Base-by-base conservation (phyloP, 1,140 invertebrate species). In the Brachionus koreanus region DNA sequence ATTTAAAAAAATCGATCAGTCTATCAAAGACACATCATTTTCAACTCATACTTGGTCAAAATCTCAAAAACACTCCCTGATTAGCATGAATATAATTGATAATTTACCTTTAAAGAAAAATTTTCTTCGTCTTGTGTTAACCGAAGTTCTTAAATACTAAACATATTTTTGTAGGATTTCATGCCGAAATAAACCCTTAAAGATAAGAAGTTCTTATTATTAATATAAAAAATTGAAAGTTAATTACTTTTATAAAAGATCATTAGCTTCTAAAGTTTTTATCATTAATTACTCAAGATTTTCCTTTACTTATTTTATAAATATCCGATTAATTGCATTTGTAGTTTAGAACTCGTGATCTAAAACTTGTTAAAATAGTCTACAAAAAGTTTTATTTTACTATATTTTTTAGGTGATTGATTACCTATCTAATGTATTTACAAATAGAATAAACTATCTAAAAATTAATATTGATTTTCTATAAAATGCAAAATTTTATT, bases 201-300 rank as follows among this genome's bases (percentile, higher is more conserved):
- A 57, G 16, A 57, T 19, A 19, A 19, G 19, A 57, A 57, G 16
- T 57, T 19, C 19, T 19, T 57, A 57, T 57, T 57, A 57, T 57
- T 25, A 57, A 57, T 19, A 19, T 19, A 57, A 19, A n/a, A 57
- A 57, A 23, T 57, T 57, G 49, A 57, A 57, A 57, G 49, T 57
- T 57, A 57, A 57, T 57, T 57, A 57, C 49, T 57, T 23, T 23
- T 57, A 57, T 57, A 57, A 57, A 57, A 57, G 49, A 57, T 57
- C 49, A 57, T 57, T 57, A 57, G 49, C 49, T 57, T 19, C 19
- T 19, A 57, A 57, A 57, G 49, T 57, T 57, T 49, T 57, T 57
- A 57, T 23, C 16, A 57, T 57, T 57, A 57, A 57, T 57, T 57
- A 57, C 49, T 23, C 7, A 57, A 57, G 19, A 19, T 57, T 57